Evolutionary conservation across 2,797 vertebrate species (phyloP).

Genomic region (Lagodon rhomboides): DNA sequence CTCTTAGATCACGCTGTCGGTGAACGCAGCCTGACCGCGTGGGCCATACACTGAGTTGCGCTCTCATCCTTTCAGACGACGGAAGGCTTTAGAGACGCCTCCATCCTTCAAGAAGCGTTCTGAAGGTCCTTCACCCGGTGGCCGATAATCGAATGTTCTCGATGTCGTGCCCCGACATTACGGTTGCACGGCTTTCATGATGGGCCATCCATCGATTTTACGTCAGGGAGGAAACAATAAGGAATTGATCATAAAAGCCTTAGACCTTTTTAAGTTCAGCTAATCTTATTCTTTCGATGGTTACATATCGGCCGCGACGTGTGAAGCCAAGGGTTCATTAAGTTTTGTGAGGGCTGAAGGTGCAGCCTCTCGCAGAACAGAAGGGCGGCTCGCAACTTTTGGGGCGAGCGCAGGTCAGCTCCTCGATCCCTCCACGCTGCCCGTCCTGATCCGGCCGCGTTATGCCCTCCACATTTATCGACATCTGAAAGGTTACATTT

Average conservation of each 20-base stretch:
- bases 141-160: constrained; percentile 55
- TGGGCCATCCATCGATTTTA: constrained; percentile 67
- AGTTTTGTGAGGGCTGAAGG: constrained; percentile 2
- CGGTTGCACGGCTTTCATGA: constrained; percentile 61
- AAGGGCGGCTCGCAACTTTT: constrained; percentile 22
- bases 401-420: constrained; percentile 30
- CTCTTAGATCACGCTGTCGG: neutral
- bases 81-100: constrained; percentile 21
- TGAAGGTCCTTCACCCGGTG: constrained; percentile 55
- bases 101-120: constrained; percentile 31
- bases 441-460: neutral
- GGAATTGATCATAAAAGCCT: constrained; percentile 63
- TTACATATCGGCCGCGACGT: neutral
- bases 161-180: constrained; percentile 50
- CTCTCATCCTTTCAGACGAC: neutral
- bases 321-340: neutral
- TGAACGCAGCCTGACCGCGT: neutral
- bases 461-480: constrained; percentile 45
- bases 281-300: constrained; percentile 25
- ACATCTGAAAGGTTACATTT: constrained; percentile 54
- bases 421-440: neutral
- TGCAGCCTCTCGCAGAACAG: constrained; percentile 7
- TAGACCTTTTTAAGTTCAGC: constrained; percentile 48
- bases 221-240: constrained; percentile 52
- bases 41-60: neutral